Base-by-base conservation (phyloP, 1,140 invertebrate genomes). In the Drosophila parabipectinata region DNA sequence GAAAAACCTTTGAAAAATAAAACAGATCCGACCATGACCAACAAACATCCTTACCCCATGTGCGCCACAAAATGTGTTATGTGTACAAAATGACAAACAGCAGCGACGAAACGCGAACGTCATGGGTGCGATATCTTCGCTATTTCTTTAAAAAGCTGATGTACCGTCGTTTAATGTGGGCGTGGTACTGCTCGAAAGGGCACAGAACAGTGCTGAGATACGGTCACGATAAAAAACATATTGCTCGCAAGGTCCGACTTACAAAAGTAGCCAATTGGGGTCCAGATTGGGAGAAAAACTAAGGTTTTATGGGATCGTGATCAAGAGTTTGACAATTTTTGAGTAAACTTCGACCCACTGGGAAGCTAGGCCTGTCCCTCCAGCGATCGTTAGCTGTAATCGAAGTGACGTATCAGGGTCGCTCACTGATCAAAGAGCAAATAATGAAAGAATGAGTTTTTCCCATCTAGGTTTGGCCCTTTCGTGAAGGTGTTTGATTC, bases 1-100 rank as follows among this genome's bases (percentile, higher is more conserved):
- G 32, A 37, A 12, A 34, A 37, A 37, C 41, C 41, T 15, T 44
- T 14, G 41, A 44, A 44, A 18, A 15, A 44, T 18, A 44, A 9
- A 14, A 5, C 14, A 44, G 14, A 18, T 18, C 5, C 14, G 41
- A 5, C 41, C 41, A 8, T 44, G 41, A 18, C 41, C 14, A 18
- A 44, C 3, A 14, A 18, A 44, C 14, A 37, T 18, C 41, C 15
- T 6, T 14, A 5, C 14, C 34, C 34, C 34, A 37, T 37, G 15
- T 14, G 41, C 41, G 41, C n/a, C 41, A 39, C 44, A 72, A 63
- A 62, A 34, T 73, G 50, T 74, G 52, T 73, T 82, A 28, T 28
- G 77, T 76, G 76, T 72, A 67, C 79, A 79, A 83, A 83, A 84
- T 79, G 74, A 83, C 79, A 84, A 84, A 77, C 78, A 68, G 73